Evolutionary conservation across 1,140 invertebrate genomes (phyloP), one percentile per base, ranked within the genome.

Genomic region (Drosophila seguyi): DNA sequence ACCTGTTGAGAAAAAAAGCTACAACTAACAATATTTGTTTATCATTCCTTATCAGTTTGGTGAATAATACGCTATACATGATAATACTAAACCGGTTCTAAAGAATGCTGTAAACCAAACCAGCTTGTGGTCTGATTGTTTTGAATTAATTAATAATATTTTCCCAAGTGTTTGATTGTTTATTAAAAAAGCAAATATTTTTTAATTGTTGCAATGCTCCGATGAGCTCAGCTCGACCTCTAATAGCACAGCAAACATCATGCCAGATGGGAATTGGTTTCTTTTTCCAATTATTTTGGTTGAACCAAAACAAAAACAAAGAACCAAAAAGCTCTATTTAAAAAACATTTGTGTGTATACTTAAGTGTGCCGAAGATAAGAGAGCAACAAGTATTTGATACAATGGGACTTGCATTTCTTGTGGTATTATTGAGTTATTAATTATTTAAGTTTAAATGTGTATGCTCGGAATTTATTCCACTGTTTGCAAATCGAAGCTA

Each of bases 311-410:
- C 42, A 45, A 57, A 45, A 58, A 14, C 36, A 47, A 56, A 48
- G 0, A 47, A 29, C n/a, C 10, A 39, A 18, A 71, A 50, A 61
- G 62, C 56, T 61, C 39, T 39, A 5, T 39, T 56, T 14, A 18
- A 34, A 60, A 60, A 27, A 66, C 16, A 36, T 38, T 29, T 20
- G 29, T 60, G 11, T 66, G 25, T 45, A 66, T 38, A 22, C 34
- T 31, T 18, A 47, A 29, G 41, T 50, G n/a, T 11, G 14, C 0
- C 16, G 14, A 44, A 39, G 62, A 60, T 60, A 60, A 27, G 62
- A 44, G 39, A 69, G 52, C 68, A 72, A 72, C 52, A 71, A 72
- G 66, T 72, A 34, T 71, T 36, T 56, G 4, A 29, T 20, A 71
- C 66, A 58, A 34, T 71, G 50, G 50, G 41, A 3, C 25, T 39